phyloP scores from a whole-genome alignment of 2,797 vertebrate species.

The Spinibarbus caldwelli region DNA sequence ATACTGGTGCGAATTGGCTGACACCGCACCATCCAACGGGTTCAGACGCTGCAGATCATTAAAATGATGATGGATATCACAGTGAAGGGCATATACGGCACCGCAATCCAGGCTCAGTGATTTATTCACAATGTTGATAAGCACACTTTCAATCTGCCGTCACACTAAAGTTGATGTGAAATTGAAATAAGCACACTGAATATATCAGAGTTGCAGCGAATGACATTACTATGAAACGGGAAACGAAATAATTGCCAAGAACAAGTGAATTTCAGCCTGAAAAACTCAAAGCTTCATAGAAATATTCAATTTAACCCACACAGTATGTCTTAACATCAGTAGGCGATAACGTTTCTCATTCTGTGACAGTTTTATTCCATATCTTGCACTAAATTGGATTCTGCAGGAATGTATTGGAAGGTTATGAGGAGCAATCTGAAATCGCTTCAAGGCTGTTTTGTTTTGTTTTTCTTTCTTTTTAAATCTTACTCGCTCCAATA shows the following conservation, averaged over 20 bases:
- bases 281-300: conserved; percentile 18
- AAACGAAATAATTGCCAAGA: conserved; percentile 27
- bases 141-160: conserved; percentile 11
- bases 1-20: neutral
- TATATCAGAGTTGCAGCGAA: conserved; percentile 31
- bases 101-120: conserved; percentile 1
- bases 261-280: conserved; percentile 1
- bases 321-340: conserved; percentile 30
- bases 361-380: conserved; percentile 51
- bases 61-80: conserved; percentile 31
- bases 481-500: conserved; percentile 57
- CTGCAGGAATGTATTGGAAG: conserved; percentile 39
- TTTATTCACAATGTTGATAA: conserved; percentile 24
- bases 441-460: conserved; percentile 50
- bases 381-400: conserved; percentile 58
- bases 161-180: conserved; percentile 3
- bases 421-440: conserved; percentile 51
- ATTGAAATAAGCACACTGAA: conserved; percentile 12
- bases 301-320: conserved; percentile 41
- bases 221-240: conserved; percentile 6
- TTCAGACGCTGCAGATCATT: conserved; percentile 34
- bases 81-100: neutral
- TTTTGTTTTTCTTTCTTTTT: conserved; percentile 52
- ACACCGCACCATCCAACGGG: neutral
- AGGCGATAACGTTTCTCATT: conserved; percentile 44